A percentile compares a stretch with the other conserved stretches of the same genome.
Evolutionary conservation across 2,888 invertebrate genomes (phyloP).

Genomic region (Dexiosoma caninum): DNA sequence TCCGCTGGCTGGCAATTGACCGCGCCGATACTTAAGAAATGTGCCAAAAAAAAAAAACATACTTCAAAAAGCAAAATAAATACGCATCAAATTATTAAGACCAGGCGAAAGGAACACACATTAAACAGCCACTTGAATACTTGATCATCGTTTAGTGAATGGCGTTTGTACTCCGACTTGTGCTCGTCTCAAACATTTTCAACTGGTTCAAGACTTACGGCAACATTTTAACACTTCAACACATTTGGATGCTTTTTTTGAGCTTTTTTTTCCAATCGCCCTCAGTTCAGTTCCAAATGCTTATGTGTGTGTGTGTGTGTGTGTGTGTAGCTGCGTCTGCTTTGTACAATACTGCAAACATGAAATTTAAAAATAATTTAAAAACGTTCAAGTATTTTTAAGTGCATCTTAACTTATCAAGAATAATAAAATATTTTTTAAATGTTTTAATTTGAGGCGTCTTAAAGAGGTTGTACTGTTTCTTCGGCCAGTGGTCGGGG

Average conservation of each 20-base stretch:
- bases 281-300: background rate
- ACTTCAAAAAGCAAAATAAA: background rate
- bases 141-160: constrained; percentile 16
- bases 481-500: no score
- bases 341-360: constrained; percentile 8
- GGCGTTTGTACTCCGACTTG: background rate
- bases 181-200: background rate
- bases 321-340: background rate
- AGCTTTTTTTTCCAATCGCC: background rate
- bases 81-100: constrained; percentile 25
- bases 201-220: constrained; percentile 25
- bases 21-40: background rate
- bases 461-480: background rate
- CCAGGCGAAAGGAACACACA: constrained; percentile 12
- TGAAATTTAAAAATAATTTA: no score
- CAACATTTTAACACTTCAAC: constrained; percentile 52
- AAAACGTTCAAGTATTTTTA: background rate
- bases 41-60: background rate
- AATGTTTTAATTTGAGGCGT: background rate
- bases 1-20: constrained; percentile 11
- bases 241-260: background rate
- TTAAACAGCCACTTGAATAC: constrained; percentile 38
- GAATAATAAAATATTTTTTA: background rate
- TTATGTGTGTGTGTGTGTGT: background rate
- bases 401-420: background rate